Percentiles rank a stretch among this genome's conserved stretches.
phyloP scores from a whole-genome alignment of 2,888 invertebrate species.

The Tenthredo amoena region DNA sequence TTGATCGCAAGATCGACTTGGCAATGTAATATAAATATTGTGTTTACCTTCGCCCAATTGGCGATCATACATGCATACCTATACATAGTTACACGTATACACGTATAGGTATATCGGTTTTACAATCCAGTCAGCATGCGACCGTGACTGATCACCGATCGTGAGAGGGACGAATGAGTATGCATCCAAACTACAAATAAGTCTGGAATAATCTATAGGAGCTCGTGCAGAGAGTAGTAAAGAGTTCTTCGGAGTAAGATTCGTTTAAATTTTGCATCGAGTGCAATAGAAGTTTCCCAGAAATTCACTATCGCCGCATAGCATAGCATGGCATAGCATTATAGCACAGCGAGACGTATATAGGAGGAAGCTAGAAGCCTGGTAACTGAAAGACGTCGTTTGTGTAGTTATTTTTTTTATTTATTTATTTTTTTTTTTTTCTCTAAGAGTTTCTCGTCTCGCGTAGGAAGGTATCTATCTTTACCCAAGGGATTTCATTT shows the following conservation, averaged over 20 bases:
- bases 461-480: not conserved
- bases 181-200: constrained; percentile 42
- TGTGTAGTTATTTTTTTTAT: not conserved
- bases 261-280: constrained; percentile 1
- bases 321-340: not conserved
- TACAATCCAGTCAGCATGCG: constrained; percentile 8
- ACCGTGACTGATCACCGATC: constrained; percentile 31
- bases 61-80: not conserved
- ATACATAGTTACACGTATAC: not conserved
- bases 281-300: not conserved
- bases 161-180: constrained; percentile 10
- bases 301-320: not conserved
- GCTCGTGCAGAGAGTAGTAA: constrained; percentile 33
- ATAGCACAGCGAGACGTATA: not conserved
- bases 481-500: constrained; percentile 34
- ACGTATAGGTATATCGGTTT: not conserved
- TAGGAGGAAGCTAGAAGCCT: not conserved
- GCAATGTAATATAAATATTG: not conserved
- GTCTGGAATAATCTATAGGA: constrained; percentile 21
- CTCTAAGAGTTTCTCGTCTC: constrained; percentile 19
- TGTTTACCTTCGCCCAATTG: not conserved
- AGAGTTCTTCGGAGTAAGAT: not conserved
- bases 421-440: not conserved
- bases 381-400: constrained; percentile 14
- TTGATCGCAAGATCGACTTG: not conserved